Evolutionary conservation across 1,140 invertebrate species (phyloP).

Genomic region (Triops cancriformis): DNA sequence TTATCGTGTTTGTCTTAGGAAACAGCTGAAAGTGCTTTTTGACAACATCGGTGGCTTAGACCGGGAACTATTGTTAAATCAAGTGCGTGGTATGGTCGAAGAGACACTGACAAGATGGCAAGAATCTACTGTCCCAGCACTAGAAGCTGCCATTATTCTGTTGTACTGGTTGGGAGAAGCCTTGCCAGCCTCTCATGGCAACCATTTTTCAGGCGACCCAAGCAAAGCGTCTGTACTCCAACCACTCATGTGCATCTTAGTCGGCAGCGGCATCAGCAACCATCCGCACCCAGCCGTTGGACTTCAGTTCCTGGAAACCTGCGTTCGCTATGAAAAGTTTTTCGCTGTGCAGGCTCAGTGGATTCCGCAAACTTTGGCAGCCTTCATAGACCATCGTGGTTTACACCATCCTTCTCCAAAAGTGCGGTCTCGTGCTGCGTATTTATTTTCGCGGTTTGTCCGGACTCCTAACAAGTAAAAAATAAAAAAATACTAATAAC

Average conservation of each 20-base stretch:
- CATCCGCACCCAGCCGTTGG: constrained; percentile 44
- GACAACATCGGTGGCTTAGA: constrained; percentile 47
- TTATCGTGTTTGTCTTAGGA: constrained; percentile 36
- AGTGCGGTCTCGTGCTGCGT: constrained; percentile 45
- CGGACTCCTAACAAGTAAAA: constrained; percentile 43
- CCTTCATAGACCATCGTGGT: constrained; percentile 48
- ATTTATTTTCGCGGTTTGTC: constrained; percentile 49
- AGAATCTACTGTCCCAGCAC: constrained; percentile 39
- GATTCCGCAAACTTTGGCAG: constrained; percentile 43
- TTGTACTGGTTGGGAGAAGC: constrained; percentile 49
- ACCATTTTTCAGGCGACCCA: constrained; percentile 40
- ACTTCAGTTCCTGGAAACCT: constrained; percentile 48
- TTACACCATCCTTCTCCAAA: constrained; percentile 42
- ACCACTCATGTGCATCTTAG: constrained; percentile 44
- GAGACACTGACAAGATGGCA: constrained; percentile 44
- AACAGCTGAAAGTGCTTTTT: constrained; percentile 48
- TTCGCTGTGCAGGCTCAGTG: constrained; percentile 44
- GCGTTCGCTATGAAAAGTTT: constrained; percentile 50
- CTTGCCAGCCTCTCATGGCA: constrained; percentile 42
- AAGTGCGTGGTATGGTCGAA: constrained; percentile 42
- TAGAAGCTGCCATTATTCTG: constrained; percentile 47
- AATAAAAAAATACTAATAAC: no score
- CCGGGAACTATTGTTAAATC: constrained; percentile 42
- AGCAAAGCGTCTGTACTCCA: constrained; percentile 42
- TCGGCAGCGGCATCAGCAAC: constrained; percentile 42